Conservation (phyloP, 2,888 invertebrate species). For the Tenodera sinensis region DNA sequence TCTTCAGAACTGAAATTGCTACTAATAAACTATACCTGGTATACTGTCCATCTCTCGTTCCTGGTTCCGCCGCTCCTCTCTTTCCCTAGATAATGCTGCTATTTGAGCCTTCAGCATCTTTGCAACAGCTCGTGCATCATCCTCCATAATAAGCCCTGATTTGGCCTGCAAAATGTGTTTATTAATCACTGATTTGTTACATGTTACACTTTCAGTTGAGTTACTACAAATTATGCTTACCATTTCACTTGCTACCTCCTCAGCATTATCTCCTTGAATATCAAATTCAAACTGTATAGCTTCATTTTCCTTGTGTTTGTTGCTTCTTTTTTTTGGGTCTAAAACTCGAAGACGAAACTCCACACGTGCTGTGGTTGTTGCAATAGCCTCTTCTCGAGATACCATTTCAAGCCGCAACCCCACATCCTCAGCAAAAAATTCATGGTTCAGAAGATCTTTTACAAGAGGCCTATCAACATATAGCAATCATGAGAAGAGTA, state of each 20-base stretch:
- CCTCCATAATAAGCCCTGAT: conserved; percentile 91
- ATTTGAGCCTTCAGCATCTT: conserved; percentile 89
- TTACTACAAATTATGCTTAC: conserved; percentile 42
- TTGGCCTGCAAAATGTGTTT: conserved; percentile 56
- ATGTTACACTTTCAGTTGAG: neutral
- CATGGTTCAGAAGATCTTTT: conserved; percentile 89
- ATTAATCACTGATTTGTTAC: neutral
- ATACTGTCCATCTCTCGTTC: conserved; percentile 34
- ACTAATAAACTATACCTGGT: neutral
- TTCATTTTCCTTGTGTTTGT: conserved; percentile 98
- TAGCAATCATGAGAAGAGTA: neutral
- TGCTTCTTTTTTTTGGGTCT: conserved; percentile 94
- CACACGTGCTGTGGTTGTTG: conserved; percentile 53
- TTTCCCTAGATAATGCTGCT: conserved; percentile 62
- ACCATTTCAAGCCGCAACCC: conserved; percentile 73
- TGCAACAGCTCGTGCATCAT: conserved; percentile 87
- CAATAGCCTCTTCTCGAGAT: conserved; percentile 54
- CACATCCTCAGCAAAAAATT: conserved; percentile 96
- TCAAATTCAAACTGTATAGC: conserved; percentile 99
- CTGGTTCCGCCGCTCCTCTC: conserved; percentile 52
- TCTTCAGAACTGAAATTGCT: neutral
- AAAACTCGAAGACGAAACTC: conserved; percentile 90
- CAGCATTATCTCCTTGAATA: conserved; percentile 83
- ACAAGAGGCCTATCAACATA: conserved; percentile 69
- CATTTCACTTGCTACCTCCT: conserved; percentile 94